phyloP scores from a whole-genome alignment of 2,113 vertebrate genomes.

The Perca schrenkii region DNA sequence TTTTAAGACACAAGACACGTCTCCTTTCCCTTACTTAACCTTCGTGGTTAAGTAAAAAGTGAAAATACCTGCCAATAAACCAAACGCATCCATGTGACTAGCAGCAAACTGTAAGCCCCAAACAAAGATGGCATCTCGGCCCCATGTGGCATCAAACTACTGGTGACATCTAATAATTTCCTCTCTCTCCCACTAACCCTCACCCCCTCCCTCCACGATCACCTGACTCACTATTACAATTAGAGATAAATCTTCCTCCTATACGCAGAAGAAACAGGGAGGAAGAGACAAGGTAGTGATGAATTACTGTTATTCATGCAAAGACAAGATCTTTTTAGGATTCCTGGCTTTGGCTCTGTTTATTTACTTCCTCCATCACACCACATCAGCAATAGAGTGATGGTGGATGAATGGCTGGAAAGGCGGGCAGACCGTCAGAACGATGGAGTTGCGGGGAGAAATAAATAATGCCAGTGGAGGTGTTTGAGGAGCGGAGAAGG shows the following conservation, averaged over 20 bases:
- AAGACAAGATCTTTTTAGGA: constrained; percentile 80
- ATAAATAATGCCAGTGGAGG: constrained; percentile 74
- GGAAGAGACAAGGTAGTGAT: constrained; percentile 62
- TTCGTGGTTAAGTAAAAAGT: constrained; percentile 20
- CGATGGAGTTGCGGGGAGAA: constrained; percentile 67
- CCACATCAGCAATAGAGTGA: constrained; percentile 73
- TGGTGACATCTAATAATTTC: constrained; percentile 79
- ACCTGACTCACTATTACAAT: constrained; percentile 73
- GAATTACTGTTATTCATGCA: constrained; percentile 75
- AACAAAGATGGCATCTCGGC: constrained; percentile 71
- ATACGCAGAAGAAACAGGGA: constrained; percentile 31
- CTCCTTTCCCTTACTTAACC: background rate
- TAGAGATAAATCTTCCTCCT: constrained; percentile 70
- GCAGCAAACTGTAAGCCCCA: constrained; percentile 62
- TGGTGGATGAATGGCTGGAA: constrained; percentile 68
- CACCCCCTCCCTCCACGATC: constrained; percentile 44
- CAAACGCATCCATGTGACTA: constrained; percentile 47
- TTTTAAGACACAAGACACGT: background rate
- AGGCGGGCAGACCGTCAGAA: constrained; percentile 67
- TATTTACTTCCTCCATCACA: constrained; percentile 78
- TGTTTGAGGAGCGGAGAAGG: constrained; percentile 45
- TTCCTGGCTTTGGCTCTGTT: constrained; percentile 74
- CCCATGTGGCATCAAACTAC: constrained; percentile 71
- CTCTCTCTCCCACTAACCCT: constrained; percentile 36
- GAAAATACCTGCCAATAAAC: constrained; percentile 54